phyloP scores from a whole-genome alignment of 1,140 invertebrate genomes.

The Macrotrachela quadricornifera region DNA sequence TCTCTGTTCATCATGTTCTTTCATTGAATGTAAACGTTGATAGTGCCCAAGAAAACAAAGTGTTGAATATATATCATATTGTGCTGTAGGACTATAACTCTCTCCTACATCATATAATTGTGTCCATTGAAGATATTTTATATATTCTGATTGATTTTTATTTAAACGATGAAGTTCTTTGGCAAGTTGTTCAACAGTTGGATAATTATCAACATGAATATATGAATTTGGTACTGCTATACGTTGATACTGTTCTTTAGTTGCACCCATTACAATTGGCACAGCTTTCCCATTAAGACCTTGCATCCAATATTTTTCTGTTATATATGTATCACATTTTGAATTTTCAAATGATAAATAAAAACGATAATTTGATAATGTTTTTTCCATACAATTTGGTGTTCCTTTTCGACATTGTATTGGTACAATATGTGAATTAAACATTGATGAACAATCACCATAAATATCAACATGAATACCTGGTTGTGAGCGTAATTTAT shows the following conservation, averaged over 20 bases:
- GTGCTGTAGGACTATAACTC: too few species aligned
- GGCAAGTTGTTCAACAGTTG: conserved; percentile 16
- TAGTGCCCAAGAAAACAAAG: too few species aligned
- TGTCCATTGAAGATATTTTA: conserved; percentile 29
- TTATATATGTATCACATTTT: conserved; percentile 2
- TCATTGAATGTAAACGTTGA: too few species aligned
- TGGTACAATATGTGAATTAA: background rate
- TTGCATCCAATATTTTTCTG: conserved; percentile 8
- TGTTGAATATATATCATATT: too few species aligned
- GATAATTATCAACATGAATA: conserved; percentile 9
- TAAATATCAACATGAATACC: conserved; percentile 23
- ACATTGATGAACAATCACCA: conserved; percentile 15
- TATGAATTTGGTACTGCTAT: background rate
- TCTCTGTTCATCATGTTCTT: too few species aligned
- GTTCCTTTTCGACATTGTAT: background rate
- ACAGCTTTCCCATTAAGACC: background rate
- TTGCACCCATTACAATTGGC: background rate
- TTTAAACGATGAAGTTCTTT: conserved; percentile 24
- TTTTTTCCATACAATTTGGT: background rate
- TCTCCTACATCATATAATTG: too few species aligned
- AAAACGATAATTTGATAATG: background rate
- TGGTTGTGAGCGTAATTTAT: conserved; percentile 29
- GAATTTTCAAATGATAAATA: conserved; percentile 5
- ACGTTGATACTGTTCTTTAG: background rate
- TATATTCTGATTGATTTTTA: conserved; percentile 24